phyloP scores from a whole-genome alignment of 2,888 invertebrate species.

The Steromphala cineraria region DNA sequence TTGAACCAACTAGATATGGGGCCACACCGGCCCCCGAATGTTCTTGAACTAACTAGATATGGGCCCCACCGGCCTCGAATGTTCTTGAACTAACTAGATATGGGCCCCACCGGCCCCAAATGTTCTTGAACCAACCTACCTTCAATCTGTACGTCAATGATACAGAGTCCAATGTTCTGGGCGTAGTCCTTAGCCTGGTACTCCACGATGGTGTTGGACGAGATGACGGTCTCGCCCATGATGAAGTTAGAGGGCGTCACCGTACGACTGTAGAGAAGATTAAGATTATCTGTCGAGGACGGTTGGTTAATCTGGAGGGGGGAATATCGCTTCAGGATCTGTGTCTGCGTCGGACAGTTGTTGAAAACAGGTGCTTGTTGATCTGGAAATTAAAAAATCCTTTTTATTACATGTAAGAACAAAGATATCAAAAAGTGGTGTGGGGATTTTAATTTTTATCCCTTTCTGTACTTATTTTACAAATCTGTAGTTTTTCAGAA shows the following conservation, averaged over 20 bases:
- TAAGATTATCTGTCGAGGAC: conserved; percentile 42
- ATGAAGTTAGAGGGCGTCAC: conserved; percentile 38
- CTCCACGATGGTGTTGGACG: conserved; percentile 26
- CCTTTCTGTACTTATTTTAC: too few species aligned
- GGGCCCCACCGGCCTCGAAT: too few species aligned
- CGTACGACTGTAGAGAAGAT: conserved; percentile 12
- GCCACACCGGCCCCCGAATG: too few species aligned
- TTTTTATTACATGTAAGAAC: too few species aligned
- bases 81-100: too few species aligned
- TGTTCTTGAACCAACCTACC: too few species aligned
- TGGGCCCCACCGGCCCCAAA: too few species aligned
- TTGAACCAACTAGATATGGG: too few species aligned
- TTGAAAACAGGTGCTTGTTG: conserved; percentile 39
- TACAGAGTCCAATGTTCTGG: conserved; percentile 38
- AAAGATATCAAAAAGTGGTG: too few species aligned
- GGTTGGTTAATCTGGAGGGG: conserved; percentile 28
- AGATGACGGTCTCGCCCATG: conserved; percentile 22
- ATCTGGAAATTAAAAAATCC: conserved; percentile 43
- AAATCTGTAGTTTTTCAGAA: too few species aligned
- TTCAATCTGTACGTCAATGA: conserved; percentile 38
- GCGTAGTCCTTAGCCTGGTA: conserved; percentile 46
- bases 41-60: too few species aligned
- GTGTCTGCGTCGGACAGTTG: conserved; percentile 38
- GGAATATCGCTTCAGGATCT: conserved; percentile 30
- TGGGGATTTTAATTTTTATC: too few species aligned